Evolutionary conservation across 2,888 invertebrate genomes (phyloP).

Genomic region (Dicroscelio sp.): DNA sequence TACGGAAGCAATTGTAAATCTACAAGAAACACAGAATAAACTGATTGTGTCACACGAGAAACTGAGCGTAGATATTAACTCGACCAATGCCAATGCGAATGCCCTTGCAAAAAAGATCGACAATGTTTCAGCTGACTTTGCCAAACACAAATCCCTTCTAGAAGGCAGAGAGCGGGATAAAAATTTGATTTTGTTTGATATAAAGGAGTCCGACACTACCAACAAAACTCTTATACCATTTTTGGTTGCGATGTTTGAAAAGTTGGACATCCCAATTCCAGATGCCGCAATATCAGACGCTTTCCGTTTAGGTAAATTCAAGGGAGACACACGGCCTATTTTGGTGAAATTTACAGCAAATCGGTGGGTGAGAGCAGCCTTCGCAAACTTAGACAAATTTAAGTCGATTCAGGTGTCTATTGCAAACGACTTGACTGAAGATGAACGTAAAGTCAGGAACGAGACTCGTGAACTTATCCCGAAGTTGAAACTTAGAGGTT

Average conservation of each 20-base stretch:
- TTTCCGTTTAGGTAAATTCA: background rate
- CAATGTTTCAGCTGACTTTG: background rate
- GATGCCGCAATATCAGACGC: background rate
- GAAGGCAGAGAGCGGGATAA: background rate
- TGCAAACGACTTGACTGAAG: background rate
- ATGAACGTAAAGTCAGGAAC: background rate
- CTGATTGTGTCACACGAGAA: background rate
- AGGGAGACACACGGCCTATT: background rate
- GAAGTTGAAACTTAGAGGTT: no score
- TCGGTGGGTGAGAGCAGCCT: background rate
- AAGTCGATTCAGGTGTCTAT: background rate
- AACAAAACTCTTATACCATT: background rate
- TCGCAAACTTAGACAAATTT: background rate
- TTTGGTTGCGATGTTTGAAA: background rate
- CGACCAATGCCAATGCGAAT: background rate
- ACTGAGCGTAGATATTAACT: background rate
- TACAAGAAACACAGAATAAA: background rate
- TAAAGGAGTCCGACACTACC: background rate
- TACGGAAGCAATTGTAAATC: background rate
- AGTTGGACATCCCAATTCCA: background rate
- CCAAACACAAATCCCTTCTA: background rate
- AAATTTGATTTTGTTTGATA: background rate
- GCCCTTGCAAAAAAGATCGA: background rate
- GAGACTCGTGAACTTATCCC: no score
- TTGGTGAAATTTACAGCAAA: slow-evolving; percentile 2